phyloP scores from a whole-genome alignment of 2,113 vertebrate species.

The Polyodon spathula region DNA sequence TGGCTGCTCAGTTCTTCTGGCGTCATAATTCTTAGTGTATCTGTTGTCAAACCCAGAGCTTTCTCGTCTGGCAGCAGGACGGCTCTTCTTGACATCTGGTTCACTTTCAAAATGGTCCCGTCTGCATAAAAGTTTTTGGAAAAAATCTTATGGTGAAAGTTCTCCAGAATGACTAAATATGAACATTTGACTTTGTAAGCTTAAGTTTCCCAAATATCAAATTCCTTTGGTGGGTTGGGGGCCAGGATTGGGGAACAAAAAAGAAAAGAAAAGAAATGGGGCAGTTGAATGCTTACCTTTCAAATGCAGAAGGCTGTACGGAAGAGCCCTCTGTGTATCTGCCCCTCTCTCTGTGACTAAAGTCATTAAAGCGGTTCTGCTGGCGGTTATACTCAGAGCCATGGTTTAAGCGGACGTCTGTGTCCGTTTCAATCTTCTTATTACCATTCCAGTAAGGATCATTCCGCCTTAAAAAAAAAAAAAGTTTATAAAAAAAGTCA shows the following conservation, averaged over 20 bases:
- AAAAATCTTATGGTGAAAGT: too few species aligned
- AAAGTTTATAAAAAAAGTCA: conserved; percentile 5
- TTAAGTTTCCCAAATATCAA: too few species aligned
- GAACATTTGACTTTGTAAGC: too few species aligned
- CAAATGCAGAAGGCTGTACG: conserved; percentile 69
- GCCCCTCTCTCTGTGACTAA: conserved; percentile 72
- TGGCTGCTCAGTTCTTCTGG: conserved; percentile 69
- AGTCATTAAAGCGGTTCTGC: conserved; percentile 84
- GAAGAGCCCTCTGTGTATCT: conserved; percentile 70
- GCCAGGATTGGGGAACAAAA: background rate
- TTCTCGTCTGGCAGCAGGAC: conserved; percentile 70
- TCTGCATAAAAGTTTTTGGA: conserved; percentile 55
- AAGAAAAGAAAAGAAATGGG: background rate
- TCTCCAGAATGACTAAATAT: too few species aligned
- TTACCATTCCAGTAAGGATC: conserved; percentile 84
- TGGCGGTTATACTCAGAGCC: conserved; percentile 78
- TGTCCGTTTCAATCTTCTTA: conserved; percentile 80
- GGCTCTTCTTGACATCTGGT: conserved; percentile 78
- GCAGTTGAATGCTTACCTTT: conserved; percentile 57
- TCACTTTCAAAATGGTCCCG: conserved; percentile 79
- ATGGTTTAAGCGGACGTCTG: conserved; percentile 76
- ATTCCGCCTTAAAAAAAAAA: conserved; percentile 63
- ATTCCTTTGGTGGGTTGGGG: background rate
- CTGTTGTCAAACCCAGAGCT: conserved; percentile 70
- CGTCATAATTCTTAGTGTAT: conserved; percentile 80